Conservation (phyloP, 2,888 invertebrate species). For the Tinea semifulvella region DNA sequence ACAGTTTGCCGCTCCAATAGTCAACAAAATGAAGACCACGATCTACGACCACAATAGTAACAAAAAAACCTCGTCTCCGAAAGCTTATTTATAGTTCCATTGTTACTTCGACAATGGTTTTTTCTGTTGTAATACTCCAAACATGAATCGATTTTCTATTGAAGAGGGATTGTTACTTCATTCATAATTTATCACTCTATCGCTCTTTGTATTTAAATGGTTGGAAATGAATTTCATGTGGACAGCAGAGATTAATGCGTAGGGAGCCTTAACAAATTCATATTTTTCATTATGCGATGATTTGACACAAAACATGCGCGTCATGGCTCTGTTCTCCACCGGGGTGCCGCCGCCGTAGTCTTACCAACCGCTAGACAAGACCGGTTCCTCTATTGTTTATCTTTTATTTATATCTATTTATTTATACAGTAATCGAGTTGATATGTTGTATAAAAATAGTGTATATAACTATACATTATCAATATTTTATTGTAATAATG, state of each 20-base stretch:
- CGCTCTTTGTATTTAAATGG: constrained; percentile 56
- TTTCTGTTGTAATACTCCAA: constrained; percentile 40
- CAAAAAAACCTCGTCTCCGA: constrained; percentile 40
- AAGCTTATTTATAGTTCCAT: constrained; percentile 57
- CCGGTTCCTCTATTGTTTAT: neutral
- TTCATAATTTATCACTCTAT: constrained; percentile 59
- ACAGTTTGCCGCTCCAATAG: neutral
- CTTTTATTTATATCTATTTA: no score
- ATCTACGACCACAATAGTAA: constrained; percentile 28
- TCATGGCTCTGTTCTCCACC: constrained; percentile 45
- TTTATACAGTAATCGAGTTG: no score
- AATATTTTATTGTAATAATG: no score
- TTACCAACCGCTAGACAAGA: constrained; percentile 1
- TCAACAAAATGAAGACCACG: neutral
- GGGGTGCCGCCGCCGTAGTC: constrained; percentile 23
- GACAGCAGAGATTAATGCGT: constrained; percentile 44
- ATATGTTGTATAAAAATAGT: no score
- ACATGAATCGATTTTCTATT: constrained; percentile 40
- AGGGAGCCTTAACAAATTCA: constrained; percentile 36
- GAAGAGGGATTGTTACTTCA: constrained; percentile 46
- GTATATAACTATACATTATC: no score
- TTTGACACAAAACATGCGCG: constrained; percentile 49
- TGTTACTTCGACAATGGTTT: constrained; percentile 44
- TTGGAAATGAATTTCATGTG: constrained; percentile 41
- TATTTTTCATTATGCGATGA: constrained; percentile 54